Base-by-base conservation (phyloP, 2,797 vertebrate species). In the Bradypus variegatus region DNA sequence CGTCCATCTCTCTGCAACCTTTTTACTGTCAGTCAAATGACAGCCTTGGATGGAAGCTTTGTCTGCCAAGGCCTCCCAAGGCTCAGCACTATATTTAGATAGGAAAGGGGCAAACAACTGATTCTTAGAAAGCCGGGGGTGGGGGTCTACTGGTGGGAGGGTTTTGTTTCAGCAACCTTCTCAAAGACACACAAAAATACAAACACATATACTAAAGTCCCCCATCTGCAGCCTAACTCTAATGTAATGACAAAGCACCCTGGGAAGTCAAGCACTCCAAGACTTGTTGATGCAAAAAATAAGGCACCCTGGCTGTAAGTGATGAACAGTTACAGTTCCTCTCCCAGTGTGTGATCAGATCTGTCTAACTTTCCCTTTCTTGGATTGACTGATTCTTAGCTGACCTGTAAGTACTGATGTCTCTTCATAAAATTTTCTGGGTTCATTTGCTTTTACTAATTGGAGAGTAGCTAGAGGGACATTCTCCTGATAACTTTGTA, bases 1-100 rank as follows among this genome's bases (percentile, higher is more conserved):
- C 95, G 95, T 97, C 97, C 97, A 97, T 98, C 97, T 97, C 96
- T 93, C 78, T 50, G 91, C 93, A 97, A 97, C 96, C 96, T 97
- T 96, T 97, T 88, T 96, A 93, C 97, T 98, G 97, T 98, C 97
- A 98, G 88, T 97, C 97, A 97, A 97, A 95, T 97, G 97, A 97
- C 97, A 97, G 94, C 81, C 90, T 96, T 96, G 93, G 96, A 95
- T 95, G 95, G 96, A 97, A 96, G 95, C 96, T 97, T 97, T 97
- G 60, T 97, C 95, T 96, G 94, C 93, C 45, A 2, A 70, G 94
- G 95, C 95, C 96, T 97, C 96, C 95, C 89, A 96, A 97, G 97
- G 95, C 96, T 95, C 95, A 87, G 91, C 84, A 6, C 91, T 95
- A 95, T 91, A 91, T 96, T 97, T 96, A 97, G 95, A 95, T 82